These are phyloP conservation scores for Zeus faber DNA, from an alignment of 2,113 vertebrate genomes.

Conservation along the genomic window DNA sequence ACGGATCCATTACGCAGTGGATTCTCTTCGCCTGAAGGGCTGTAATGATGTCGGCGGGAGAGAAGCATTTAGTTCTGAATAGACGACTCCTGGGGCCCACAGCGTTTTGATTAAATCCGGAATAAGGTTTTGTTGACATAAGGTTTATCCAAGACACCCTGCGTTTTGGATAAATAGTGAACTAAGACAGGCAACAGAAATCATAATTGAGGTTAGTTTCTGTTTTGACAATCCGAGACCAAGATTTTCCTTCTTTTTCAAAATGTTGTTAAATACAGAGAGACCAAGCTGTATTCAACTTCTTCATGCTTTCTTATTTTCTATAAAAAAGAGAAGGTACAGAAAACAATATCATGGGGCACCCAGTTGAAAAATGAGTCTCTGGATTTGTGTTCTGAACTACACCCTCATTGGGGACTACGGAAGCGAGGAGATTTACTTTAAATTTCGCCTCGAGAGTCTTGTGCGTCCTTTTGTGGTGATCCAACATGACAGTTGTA, in stretches of 20 bases:
- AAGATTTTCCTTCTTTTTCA: background rate
- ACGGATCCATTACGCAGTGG: constrained; percentile 54
- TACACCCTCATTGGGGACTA: background rate
- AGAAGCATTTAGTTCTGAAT: constrained; percentile 67
- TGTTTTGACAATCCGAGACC: too few relatives aligned
- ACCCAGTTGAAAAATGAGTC: constrained; percentile 4
- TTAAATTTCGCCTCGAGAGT: background rate
- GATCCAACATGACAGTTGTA: too few relatives aligned
- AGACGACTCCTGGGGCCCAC: constrained; percentile 55
- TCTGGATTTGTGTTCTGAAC: background rate
- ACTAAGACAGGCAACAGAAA: too few relatives aligned
- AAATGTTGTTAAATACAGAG: background rate
- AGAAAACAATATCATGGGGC: constrained; percentile 2
- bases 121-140: constrained; percentile 56
- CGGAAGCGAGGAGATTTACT: background rate
- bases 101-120: constrained; percentile 60
- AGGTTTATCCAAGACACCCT: background rate
- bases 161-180: too few relatives aligned
- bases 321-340: too few relatives aligned
- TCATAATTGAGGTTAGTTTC: too few relatives aligned
- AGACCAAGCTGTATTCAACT: too few relatives aligned
- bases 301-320: too few relatives aligned
- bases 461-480: background rate
- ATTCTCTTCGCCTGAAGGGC: constrained; percentile 55
- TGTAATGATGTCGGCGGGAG: constrained; percentile 48